These are phyloP conservation scores for Lutjanus argentimaculatus DNA, from an alignment of 2,797 vertebrate species.

Conservation along the genomic window DNA sequence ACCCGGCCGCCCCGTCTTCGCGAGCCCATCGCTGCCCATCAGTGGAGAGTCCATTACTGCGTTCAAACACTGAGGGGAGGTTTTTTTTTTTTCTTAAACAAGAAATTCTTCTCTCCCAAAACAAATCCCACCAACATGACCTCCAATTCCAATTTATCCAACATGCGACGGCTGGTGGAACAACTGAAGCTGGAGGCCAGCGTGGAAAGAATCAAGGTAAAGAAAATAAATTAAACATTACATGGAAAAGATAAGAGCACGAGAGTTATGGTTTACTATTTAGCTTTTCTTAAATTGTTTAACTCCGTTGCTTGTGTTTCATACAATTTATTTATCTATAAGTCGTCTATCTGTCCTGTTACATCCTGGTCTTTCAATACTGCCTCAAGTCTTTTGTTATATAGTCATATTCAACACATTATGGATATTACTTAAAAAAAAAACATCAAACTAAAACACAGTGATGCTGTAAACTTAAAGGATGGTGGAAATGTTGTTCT, in stretches of 20 bases:
- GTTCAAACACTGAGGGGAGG: slow-evolving; percentile 35
- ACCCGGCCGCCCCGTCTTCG: slow-evolving; percentile 46
- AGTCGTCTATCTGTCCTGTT: neutral
- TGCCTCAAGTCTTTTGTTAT: neutral
- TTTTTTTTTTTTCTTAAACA: neutral
- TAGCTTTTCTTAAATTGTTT: neutral
- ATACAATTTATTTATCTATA: neutral
- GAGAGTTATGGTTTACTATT: neutral
- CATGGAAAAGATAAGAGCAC: neutral
- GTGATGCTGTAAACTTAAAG: neutral
- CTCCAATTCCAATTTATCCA: slow-evolving; percentile 88
- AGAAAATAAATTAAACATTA: neutral
- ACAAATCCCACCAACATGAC: slow-evolving; percentile 84
- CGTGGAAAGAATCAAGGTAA: slow-evolving; percentile 94
- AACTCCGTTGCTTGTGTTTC: neutral
- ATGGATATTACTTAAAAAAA: too few relatives aligned
- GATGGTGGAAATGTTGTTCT: neutral
- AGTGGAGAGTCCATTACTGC: slow-evolving; percentile 54
- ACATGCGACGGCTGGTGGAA: slow-evolving; percentile 91
- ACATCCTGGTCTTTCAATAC: neutral
- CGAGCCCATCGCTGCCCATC: slow-evolving; percentile 38
- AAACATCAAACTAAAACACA: too few relatives aligned
- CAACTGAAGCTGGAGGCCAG: slow-evolving; percentile 93
- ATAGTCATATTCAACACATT: neutral
- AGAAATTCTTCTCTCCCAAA: slow-evolving; percentile 31